phyloP scores from a whole-genome alignment of 92 coral and sea anemone genomes.

The Scolanthus callimorphus region DNA sequence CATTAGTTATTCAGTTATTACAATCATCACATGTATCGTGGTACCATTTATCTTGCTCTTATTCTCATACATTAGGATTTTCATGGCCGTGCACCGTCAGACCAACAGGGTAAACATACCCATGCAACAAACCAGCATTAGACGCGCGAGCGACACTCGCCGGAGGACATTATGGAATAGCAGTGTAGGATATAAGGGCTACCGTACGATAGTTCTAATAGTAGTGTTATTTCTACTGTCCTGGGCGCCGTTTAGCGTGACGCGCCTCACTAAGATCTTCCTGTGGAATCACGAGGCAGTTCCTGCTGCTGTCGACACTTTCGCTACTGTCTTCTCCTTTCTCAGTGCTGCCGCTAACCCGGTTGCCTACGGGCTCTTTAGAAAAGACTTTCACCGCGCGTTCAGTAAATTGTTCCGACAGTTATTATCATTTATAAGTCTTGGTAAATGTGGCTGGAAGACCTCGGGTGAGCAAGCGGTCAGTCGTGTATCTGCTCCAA shows the following conservation, averaged over 20 bases:
- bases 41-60: constrained; percentile 42
- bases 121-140: background rate
- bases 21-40: constrained; percentile 35
- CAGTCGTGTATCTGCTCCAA: too few species aligned
- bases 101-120: constrained; percentile 14
- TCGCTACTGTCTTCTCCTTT: constrained; percentile 55
- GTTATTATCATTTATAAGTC: too few species aligned
- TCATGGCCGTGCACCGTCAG: constrained; percentile 42
- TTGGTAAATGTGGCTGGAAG: too few species aligned
- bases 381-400: constrained; percentile 55
- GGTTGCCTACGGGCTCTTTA: constrained; percentile 41
- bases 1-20: constrained; percentile 30
- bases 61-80: constrained; percentile 42
- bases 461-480: too few species aligned
- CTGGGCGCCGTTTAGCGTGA: constrained; percentile 61
- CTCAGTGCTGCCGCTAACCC: constrained; percentile 60
- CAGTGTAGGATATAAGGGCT: constrained; percentile 38
- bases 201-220: constrained; percentile 45
- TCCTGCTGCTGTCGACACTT: constrained; percentile 46
- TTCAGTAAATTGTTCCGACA: constrained; percentile 40
- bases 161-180: constrained; percentile 13
- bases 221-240: constrained; percentile 45
- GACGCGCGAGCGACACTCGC: background rate
- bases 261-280: constrained; percentile 37
- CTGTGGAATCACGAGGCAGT: constrained; percentile 52